Evolutionary conservation across 2,888 invertebrate genomes (phyloP).

Genomic region (Tribolium freemani): DNA sequence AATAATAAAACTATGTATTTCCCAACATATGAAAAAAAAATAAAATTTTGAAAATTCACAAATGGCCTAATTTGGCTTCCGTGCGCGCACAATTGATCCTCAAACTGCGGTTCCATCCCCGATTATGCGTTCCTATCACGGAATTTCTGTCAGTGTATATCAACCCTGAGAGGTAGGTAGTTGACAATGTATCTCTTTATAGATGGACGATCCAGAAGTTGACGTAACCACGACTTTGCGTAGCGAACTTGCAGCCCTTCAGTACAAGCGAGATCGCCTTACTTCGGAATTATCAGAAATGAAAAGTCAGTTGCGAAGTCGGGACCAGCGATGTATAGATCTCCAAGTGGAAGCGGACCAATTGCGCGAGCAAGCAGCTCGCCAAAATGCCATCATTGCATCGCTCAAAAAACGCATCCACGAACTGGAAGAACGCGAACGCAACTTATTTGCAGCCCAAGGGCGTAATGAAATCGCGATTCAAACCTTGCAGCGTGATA

Average conservation of each 20-base stretch:
- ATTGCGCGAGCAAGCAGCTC: slow-evolving; percentile 83
- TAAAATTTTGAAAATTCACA: slow-evolving; percentile 12
- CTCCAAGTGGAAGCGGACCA: slow-evolving; percentile 86
- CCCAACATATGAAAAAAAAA: no score
- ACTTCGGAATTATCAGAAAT: slow-evolving; percentile 77
- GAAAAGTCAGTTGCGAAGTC: slow-evolving; percentile 78
- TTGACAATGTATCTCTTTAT: slow-evolving; percentile 46
- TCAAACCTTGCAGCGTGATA: slow-evolving; percentile 80
- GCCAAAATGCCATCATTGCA: slow-evolving; percentile 84
- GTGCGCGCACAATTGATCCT: slow-evolving; percentile 43
- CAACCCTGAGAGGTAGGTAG: slow-evolving; percentile 1
- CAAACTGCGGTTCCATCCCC: slow-evolving; percentile 40
- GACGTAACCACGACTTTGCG: slow-evolving; percentile 83
- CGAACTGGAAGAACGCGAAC: slow-evolving; percentile 84
- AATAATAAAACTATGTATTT: no score
- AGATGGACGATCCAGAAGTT: slow-evolving; percentile 73
- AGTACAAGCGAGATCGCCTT: slow-evolving; percentile 87
- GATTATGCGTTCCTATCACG: slow-evolving; percentile 40
- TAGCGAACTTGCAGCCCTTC: slow-evolving; percentile 87
- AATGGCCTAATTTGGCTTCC: slow-evolving; percentile 5
- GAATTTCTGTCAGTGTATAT: slow-evolving; percentile 27
- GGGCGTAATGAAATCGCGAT: slow-evolving; percentile 80
- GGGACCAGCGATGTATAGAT: slow-evolving; percentile 81
- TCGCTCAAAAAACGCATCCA: slow-evolving; percentile 85
- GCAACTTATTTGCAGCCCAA: slow-evolving; percentile 74